A percentile compares a stretch with the other conserved stretches of the same genome.
Evolutionary conservation across 2,888 invertebrate genomes (phyloP).

Genomic region (Pterobdella sp.): DNA sequence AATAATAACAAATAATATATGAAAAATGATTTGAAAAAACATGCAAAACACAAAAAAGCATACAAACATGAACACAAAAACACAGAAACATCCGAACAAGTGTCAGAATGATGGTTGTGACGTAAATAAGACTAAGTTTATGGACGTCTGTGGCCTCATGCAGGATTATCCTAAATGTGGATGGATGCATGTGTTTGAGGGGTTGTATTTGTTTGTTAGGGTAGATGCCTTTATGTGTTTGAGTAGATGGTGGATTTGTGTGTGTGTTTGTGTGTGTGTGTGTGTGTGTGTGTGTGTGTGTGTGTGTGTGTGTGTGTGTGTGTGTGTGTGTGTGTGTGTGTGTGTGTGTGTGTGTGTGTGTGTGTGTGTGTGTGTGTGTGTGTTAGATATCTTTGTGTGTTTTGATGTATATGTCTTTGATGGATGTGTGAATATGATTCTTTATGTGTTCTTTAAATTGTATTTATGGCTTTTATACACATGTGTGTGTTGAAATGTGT

Average conservation of each 20-base stretch:
- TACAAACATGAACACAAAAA: too few relatives aligned
- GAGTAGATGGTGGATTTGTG: constrained; percentile 6
- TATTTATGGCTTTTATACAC: constrained; percentile 6
- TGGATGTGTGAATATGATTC: neutral
- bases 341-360: constrained; percentile 12
- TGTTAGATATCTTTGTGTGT: neutral
- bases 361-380: constrained; percentile 2
- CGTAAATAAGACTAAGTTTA: too few relatives aligned
- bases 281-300: constrained; percentile 10
- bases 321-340: constrained; percentile 7
- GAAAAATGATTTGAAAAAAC: too few relatives aligned
- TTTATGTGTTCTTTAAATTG: neutral
- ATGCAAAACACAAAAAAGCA: too few relatives aligned
- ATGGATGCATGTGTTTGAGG: neutral
- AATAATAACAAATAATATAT: too few relatives aligned
- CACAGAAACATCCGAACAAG: too few relatives aligned
- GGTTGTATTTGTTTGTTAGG: neutral
- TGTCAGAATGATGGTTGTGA: too few relatives aligned
- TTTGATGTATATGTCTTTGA: neutral
- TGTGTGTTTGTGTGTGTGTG: constrained; percentile 18
- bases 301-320: constrained; percentile 16
- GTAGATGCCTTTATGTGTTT: constrained; percentile 1
- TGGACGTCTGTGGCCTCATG: too few relatives aligned
- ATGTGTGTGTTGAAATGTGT: too few relatives aligned
- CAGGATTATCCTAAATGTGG: too few relatives aligned